Conservation (phyloP, 2,797 vertebrate genomes). For the Hoplostethus atlanticus region DNA sequence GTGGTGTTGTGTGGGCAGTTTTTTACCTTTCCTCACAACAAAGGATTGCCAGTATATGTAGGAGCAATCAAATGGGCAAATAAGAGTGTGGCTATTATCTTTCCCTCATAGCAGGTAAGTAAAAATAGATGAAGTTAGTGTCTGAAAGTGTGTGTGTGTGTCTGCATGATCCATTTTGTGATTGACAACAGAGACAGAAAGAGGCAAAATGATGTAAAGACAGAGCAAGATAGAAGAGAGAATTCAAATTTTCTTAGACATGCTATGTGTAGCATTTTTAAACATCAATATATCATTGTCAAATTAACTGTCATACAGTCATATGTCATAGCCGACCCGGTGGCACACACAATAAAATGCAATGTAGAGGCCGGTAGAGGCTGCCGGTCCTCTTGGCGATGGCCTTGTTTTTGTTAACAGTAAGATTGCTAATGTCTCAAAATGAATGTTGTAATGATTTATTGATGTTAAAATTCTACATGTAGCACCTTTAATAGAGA, state of each 20-base stretch:
- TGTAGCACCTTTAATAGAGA: slow-evolving; percentile 66
- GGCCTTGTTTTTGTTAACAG: not conserved
- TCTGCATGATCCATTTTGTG: not conserved
- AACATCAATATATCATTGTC: not conserved
- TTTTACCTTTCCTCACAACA: slow-evolving; percentile 22
- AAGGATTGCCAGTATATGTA: slow-evolving; percentile 29
- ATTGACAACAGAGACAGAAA: not conserved
- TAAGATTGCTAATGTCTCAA: not conserved
- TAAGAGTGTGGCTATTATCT: slow-evolving; percentile 13
- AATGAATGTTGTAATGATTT: not conserved
- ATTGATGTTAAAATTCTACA: slow-evolving; percentile 51
- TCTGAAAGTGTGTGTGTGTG: not conserved
- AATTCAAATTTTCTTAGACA: slow-evolving; percentile 8
- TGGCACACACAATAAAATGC: not conserved
- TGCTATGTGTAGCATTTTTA: slow-evolving; percentile 57
- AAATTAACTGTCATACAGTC: not conserved
- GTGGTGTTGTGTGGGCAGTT: slow-evolving; percentile 50
- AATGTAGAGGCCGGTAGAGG: not conserved
- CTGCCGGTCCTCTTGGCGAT: not conserved
- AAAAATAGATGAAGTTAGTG: slow-evolving; percentile 4
- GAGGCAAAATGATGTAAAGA: slow-evolving; percentile 4
- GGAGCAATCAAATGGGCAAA: not conserved
- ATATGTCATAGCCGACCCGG: too few relatives aligned
- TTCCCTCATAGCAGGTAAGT: slow-evolving; percentile 8
- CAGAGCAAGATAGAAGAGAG: not conserved